These are phyloP conservation scores for Entelurus aequoreus DNA, from an alignment of 2,113 vertebrate genomes.

Conservation along the genomic window DNA sequence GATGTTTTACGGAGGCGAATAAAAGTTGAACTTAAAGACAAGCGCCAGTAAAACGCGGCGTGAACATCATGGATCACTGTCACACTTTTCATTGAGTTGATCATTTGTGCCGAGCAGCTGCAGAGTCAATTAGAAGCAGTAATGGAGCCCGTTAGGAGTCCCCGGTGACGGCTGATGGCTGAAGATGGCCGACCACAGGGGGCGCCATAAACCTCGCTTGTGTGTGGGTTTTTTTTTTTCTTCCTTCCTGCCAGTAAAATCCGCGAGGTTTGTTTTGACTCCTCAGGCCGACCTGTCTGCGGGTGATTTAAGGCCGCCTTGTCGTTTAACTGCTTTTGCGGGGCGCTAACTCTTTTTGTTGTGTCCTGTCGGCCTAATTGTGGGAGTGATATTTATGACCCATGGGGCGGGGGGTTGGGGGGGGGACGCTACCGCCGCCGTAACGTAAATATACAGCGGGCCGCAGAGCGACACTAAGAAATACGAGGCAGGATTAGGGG, in stretches of 20 bases:
- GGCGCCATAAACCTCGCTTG: conserved; percentile 19
- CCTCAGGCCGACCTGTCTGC: conserved; percentile 47
- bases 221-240: conserved; percentile 34
- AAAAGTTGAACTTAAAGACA: conserved; percentile 6
- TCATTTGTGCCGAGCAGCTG: conserved; percentile 43
- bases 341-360: conserved; percentile 10
- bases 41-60: conserved; percentile 26
- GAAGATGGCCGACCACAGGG: conserved; percentile 5
- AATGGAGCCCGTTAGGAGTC: conserved; percentile 56
- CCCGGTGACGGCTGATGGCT: conserved; percentile 46
- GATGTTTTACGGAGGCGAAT: conserved; percentile 1
- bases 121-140: conserved; percentile 49
- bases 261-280: conserved; percentile 46
- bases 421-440: conserved; percentile 17
- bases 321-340: conserved; percentile 62
- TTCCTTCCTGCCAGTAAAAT: conserved; percentile 37
- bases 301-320: conserved; percentile 58
- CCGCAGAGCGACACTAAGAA: conserved; percentile 35
- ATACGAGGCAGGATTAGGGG: conserved; percentile 42
- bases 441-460: conserved; percentile 34
- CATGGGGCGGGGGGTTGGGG: conserved; percentile 8
- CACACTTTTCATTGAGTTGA: conserved; percentile 51
- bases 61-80: conserved; percentile 54
- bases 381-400: conserved; percentile 50
- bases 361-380: conserved; percentile 32